Evolutionary conservation across 2,888 invertebrate genomes (phyloP).

Genomic region (Piscicola geometra): DNA sequence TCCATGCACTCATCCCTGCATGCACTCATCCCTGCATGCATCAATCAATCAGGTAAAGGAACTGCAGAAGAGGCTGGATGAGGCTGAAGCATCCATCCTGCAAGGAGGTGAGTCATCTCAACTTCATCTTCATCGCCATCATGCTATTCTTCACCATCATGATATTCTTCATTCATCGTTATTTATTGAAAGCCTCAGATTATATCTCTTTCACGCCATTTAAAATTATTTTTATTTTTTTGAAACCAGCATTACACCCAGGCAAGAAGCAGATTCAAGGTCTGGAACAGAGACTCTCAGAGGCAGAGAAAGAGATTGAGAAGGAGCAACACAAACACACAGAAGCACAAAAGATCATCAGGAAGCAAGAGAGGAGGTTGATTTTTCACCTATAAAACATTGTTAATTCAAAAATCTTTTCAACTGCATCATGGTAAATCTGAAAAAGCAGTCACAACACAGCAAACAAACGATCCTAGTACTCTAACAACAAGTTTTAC

Average conservation of each 20-base stretch:
- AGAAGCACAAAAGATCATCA: slow-evolving; percentile 59
- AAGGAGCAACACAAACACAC: slow-evolving; percentile 97
- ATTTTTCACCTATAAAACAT: background rate
- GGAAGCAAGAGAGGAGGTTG: slow-evolving; percentile 34
- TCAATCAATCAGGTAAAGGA: slow-evolving; percentile 99
- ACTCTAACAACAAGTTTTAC: background rate
- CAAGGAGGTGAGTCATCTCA: slow-evolving; percentile 74
- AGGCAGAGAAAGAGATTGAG: slow-evolving; percentile 73
- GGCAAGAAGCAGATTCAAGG: slow-evolving; percentile 83
- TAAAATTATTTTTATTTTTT: background rate
- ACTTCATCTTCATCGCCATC: too few relatives aligned
- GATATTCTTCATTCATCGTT: too few relatives aligned
- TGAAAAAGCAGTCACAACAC: background rate
- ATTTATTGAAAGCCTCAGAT: too few relatives aligned
- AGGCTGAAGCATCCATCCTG: slow-evolving; percentile 92
- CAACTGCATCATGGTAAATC: too few relatives aligned
- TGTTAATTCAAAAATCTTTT: background rate
- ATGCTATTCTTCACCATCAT: too few relatives aligned
- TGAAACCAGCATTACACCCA: background rate
- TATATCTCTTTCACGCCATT: too few relatives aligned
- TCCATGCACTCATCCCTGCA: too few relatives aligned
- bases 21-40: too few relatives aligned
- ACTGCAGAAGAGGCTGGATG: slow-evolving; percentile 82
- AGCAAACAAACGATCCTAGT: background rate
- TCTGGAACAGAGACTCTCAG: slow-evolving; percentile 72